Evolutionary conservation across 2,797 vertebrate species (phyloP).

Genomic region (Erithacus rubecula): DNA sequence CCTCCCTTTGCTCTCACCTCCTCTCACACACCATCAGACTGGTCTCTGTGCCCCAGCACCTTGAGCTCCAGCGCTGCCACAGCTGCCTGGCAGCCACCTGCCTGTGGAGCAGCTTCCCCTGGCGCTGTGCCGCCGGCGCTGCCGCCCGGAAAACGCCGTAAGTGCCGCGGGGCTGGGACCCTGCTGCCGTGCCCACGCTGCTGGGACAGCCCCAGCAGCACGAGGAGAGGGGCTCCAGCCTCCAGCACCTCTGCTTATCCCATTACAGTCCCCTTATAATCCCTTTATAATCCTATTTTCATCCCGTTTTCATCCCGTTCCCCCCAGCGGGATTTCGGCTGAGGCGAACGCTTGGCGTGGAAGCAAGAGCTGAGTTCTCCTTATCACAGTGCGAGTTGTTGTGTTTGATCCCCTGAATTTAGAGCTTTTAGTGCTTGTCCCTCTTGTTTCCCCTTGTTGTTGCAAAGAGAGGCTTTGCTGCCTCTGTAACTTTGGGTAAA

Average conservation of each 20-base stretch:
- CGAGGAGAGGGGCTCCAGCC: not conserved
- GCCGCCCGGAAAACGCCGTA: constrained; percentile 39
- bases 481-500: too few species aligned
- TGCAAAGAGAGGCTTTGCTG: not conserved
- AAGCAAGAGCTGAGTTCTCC: not conserved
- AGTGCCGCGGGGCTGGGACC: not conserved
- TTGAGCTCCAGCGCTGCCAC: constrained; percentile 45
- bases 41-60: constrained; percentile 49
- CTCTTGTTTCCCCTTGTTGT: not conserved
- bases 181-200: not conserved
- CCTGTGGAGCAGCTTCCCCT: constrained; percentile 65
- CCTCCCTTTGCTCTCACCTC: not conserved
- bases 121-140: constrained; percentile 35
- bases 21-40: constrained; percentile 11
- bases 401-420: fast-evolving
- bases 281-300: too few species aligned
- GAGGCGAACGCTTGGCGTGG: not conserved
- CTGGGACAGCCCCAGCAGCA: not conserved
- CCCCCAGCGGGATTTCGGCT: not conserved
- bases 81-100: constrained; percentile 52
- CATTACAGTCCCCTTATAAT: not conserved
- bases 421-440: not conserved
- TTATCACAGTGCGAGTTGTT: fast-evolving
- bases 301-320: not conserved
- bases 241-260: not conserved